These are phyloP conservation scores for Probaryconus sp. DNA, from an alignment of 1,140 invertebrate species.

Conservation along the genomic window DNA sequence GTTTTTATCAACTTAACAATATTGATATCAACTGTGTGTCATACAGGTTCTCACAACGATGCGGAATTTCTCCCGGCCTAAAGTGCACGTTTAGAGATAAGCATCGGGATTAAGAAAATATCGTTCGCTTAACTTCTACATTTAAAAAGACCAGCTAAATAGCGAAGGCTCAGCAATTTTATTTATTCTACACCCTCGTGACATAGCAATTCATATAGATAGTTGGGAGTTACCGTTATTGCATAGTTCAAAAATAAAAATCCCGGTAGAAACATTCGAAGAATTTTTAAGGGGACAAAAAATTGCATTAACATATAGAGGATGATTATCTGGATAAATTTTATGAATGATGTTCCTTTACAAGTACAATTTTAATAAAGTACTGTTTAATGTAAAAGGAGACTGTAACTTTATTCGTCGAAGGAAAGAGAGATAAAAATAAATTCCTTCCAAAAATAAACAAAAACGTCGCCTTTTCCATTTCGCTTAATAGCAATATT, in stretches of 20 bases:
- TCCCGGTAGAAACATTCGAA: too few species aligned
- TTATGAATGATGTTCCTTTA: too few species aligned
- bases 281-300: too few species aligned
- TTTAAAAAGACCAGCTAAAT: conserved; percentile 47
- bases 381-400: too few species aligned
- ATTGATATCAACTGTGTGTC: conserved; percentile 59
- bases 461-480: conserved; percentile 11
- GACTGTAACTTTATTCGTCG: too few species aligned
- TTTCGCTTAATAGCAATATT: conserved; percentile 2
- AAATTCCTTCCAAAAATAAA: conserved; percentile 2
- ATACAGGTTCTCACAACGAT: conserved; percentile 57
- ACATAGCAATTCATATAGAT: too few species aligned
- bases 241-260: too few species aligned
- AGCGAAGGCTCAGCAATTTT: conserved; percentile 37
- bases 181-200: conserved; percentile 24
- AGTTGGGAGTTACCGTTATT: too few species aligned
- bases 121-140: conserved; percentile 60
- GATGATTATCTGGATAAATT: too few species aligned
- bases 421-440: too few species aligned
- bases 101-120: conserved; percentile 58
- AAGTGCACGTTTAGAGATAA: conserved; percentile 59
- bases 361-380: too few species aligned
- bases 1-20: conserved; percentile 57
- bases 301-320: too few species aligned
- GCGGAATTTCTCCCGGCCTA: conserved; percentile 57